Base-by-base conservation (phyloP, 2,113 vertebrate species). In the Copsychus sechellarum region DNA sequence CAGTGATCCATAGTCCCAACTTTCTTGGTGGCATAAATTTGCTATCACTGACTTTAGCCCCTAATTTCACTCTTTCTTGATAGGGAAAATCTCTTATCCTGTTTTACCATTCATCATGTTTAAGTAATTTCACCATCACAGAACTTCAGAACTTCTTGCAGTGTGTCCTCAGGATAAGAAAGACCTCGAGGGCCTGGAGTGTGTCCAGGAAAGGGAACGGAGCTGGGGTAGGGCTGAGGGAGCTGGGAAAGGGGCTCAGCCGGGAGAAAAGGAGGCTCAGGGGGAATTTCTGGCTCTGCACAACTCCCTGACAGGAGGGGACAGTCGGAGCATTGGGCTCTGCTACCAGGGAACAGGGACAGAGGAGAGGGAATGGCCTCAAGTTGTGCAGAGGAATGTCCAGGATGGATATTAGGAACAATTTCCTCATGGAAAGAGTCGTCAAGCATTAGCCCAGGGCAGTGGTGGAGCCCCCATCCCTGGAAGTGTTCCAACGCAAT, bases 311-410 rank as follows among this genome's bases (percentile, higher is more conserved):
- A 1, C 58, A 81, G 67, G 58, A 88, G 21, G 7, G 34, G 25
- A 13, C 25, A 79, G 24, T 13, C 0, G 1, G 10, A 3, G 12
- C 29, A 2, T 31, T 2, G 0, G 74, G 74, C 21, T 80, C 1
- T 65, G 42, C 25, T 34, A 3, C 8, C 48, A 64, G 14, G 50
- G 21, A 19, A 72, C 18, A 48, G 34, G n/a, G 48, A n/a, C 48
- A 62, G 65, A 54, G 6, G 5, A 42, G 31, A 51, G 15, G 22
- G 14, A 64, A 58, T 0, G 0, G 67, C 76, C 67, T 28, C 67
- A 36, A 1, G 31, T 0, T 50, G 58, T 1, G 22, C 34, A 18
- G 33, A 8, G 23, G 7, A 22, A 73, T 64, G 33, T 23, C 38
- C 16, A 28, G 28, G 19, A 24, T 16, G 19, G 51, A 9, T 43